These are phyloP conservation scores for Branchinecta lynchi DNA, from an alignment of 1,140 invertebrate genomes.

Conservation along the genomic window DNA sequence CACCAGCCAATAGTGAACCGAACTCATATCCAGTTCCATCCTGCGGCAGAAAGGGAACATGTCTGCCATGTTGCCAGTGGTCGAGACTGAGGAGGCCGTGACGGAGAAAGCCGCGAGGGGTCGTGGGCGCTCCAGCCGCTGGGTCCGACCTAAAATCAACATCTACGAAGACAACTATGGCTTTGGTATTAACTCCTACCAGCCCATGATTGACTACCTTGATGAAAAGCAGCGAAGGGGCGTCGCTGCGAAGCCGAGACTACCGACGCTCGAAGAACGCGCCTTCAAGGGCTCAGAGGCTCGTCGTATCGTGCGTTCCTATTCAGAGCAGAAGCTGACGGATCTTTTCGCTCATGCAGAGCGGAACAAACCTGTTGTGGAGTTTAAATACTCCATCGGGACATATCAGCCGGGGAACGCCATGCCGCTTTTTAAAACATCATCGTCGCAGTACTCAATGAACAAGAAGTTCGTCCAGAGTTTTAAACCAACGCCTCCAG, in stretches of 20 bases:
- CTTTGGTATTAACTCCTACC: slow-evolving; percentile 60
- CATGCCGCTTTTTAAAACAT: too few relatives aligned
- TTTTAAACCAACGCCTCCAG: too few relatives aligned
- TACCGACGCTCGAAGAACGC: slow-evolving; percentile 46
- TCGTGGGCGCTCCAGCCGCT: slow-evolving; percentile 19
- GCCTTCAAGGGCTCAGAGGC: slow-evolving; percentile 26
- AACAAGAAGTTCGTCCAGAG: too few relatives aligned
- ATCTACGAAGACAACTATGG: slow-evolving; percentile 63
- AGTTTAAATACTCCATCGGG: too few relatives aligned
- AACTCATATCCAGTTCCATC: slow-evolving; percentile 1
- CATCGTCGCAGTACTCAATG: too few relatives aligned
- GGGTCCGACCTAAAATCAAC: slow-evolving; percentile 45
- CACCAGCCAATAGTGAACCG: slow-evolving; percentile 17
- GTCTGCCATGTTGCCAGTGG: not conserved
- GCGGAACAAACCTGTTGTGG: too few relatives aligned
- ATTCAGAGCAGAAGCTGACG: too few relatives aligned
- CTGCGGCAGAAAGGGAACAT: not conserved
- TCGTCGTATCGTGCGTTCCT: too few relatives aligned
- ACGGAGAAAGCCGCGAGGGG: slow-evolving; percentile 23
- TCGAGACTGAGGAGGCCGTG: slow-evolving; percentile 29
- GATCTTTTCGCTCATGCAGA: too few relatives aligned
- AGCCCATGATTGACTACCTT: slow-evolving; percentile 66
- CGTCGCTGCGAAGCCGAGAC: slow-evolving; percentile 54
- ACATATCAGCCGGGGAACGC: too few relatives aligned
- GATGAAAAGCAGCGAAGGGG: slow-evolving; percentile 39